Evolutionary conservation across 2,113 vertebrate species (phyloP), one percentile per base, ranked within the genome.

Genomic region (Chroicocephalus ridibundus): DNA sequence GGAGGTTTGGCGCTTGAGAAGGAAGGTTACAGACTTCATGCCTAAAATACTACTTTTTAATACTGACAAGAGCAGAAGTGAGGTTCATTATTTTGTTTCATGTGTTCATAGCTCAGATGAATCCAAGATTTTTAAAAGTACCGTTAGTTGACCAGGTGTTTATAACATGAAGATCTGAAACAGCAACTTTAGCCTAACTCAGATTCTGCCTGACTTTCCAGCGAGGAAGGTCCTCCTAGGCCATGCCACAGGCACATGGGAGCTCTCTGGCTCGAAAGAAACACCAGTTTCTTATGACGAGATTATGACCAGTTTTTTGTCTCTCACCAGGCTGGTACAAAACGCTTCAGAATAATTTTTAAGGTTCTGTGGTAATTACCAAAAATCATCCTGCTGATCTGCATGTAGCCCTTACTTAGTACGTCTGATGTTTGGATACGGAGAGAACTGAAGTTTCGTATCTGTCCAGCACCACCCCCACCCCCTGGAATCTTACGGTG

Each of bases 401-500:
- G 11, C 8, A 1, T 52, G 29, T 78, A 62, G 49, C 22, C 27
- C 32, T 62, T 69, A 55, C 21, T 69, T 77, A 52, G 12, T 16
- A 47, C 15, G 22, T 47, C 75, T 86, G 64, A 55, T 57, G 18
- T 61, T 51, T 77, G 40, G 47, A 27, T 24, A 34, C 1, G 5
- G 36, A 70, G 27, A 49, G 26, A 79, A 60, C 7, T 20, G 65
- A 74, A 34, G 22, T 64, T 83, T 54, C 2, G 12, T 52, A 27
- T 74, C 42, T 19, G 5, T 54, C 18, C 9, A 13, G 13, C 0
- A 22, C 32, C 72, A 12, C 3, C 24, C 6, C 2, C 2, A 13
- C 9, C 0, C 29, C 13, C 2, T 8, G 21, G 66, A 82, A 44
- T 55, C 8, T 82, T 77, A 72, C 8, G 44, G 24, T 54, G 52